Evolutionary conservation across 2,797 vertebrate genomes (phyloP).

Genomic region (Tarsius wallacei): DNA sequence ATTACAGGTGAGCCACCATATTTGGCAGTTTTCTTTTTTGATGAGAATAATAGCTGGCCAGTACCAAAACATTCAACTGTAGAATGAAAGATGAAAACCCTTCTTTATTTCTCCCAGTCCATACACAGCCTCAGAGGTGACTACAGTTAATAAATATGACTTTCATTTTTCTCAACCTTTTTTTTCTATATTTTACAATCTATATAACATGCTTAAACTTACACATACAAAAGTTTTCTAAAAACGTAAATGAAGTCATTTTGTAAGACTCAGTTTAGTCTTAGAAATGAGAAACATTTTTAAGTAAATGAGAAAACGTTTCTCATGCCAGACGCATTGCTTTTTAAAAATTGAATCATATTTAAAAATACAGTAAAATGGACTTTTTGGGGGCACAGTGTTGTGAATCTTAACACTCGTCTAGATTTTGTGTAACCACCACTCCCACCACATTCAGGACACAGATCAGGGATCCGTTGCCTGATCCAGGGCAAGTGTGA

Average conservation of each 20-base stretch:
- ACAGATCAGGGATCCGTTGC: no score
- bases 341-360: background rate
- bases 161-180: background rate
- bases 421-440: background rate
- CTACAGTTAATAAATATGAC: background rate
- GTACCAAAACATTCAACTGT: conserved; percentile 22
- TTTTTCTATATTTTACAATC: background rate
- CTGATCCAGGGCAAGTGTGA: background rate
- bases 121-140: background rate
- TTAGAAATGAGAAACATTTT: no score
- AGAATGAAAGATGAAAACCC: background rate
- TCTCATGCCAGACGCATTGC: background rate
- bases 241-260: background rate
- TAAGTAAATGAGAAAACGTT: background rate
- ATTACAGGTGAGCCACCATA: background rate
- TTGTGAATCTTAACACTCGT: background rate
- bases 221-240: background rate
- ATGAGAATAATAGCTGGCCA: background rate
- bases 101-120: background rate
- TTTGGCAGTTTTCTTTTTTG: background rate
- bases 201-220: background rate
- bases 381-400: background rate
- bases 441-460: no score
- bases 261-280: conserved; percentile 6
- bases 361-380: conserved; percentile 4